Base-by-base conservation (phyloP, 2,797 vertebrate species). In the Arctocebus calabarensis region DNA sequence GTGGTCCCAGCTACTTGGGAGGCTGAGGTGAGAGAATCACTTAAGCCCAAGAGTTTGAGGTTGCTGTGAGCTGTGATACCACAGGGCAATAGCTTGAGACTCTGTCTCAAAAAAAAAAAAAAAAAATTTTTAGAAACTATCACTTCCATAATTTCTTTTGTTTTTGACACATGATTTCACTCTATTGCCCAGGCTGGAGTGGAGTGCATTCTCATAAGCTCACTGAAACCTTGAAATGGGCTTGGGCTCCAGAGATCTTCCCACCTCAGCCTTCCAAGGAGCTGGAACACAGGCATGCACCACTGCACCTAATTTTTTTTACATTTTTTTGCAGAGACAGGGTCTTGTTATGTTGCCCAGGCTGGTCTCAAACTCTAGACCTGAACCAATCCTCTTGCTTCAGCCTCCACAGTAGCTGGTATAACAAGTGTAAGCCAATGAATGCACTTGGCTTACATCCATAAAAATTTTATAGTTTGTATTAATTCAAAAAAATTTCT, bases 61-160 rank as follows among this genome's bases (percentile, higher is more conserved):
- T 14, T 48, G 48, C 48, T 48, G 12, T 48, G 48, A 48, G 48
- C 48, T 48, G 48, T 48, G 48, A 48, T 3, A 48, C 48, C 13
- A 48, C 2, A 48, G 48, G 48, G 48, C 48, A 48, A 48, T 13
- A 48, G 48, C 48, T 48, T 48, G 48, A 3, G 48, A 48, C 13
- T 13, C 12, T 48, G 48, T 48, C 48, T 48, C n/a, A n/a, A n/a
- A n/a, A 48, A 48, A 48, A 48, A 62, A 0, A 84, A 48, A 48
- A 48, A 48, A 48, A 48, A 7, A 79, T 70, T 79, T 96, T 86
- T 90, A 91, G 66, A 91, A 94, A 94, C 40, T 57, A 64, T 64
- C 32, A 57, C 29, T 23, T 55, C 20, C 48, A 78, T n/a, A 66
- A 66, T 64, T 66, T 17, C n/a, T 64, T 64, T 64, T 64, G 27